Conservation (phyloP, 1,140 invertebrate genomes). For the Sitophilus oryzae region DNA sequence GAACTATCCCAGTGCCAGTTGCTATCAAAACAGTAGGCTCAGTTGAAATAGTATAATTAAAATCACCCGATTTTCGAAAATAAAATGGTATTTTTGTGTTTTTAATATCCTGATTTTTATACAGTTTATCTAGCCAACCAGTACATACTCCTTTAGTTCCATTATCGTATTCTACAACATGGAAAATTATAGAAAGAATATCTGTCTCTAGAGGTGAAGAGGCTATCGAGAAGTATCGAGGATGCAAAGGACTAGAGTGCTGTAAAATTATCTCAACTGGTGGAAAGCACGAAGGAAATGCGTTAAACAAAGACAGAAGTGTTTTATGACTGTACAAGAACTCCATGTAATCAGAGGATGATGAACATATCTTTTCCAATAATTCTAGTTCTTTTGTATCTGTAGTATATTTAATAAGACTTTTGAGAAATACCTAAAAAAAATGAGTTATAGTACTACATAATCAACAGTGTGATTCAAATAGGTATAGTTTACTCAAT, state of each 20-base stretch:
- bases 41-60: slow-evolving; percentile 48
- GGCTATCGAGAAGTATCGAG: slow-evolving; percentile 74
- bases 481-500: background rate
- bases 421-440: slow-evolving; percentile 56
- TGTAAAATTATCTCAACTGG: slow-evolving; percentile 61
- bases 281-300: slow-evolving; percentile 59
- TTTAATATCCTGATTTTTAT: slow-evolving; percentile 26
- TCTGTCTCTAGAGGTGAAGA: slow-evolving; percentile 53
- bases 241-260: slow-evolving; percentile 64
- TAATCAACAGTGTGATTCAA: background rate
- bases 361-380: slow-evolving; percentile 58
- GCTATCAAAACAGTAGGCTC: slow-evolving; percentile 70
- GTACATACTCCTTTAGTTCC: slow-evolving; percentile 60
- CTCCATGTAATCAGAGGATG: slow-evolving; percentile 59
- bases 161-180: slow-evolving; percentile 52
- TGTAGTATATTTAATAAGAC: slow-evolving; percentile 54
- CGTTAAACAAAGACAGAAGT: slow-evolving; percentile 60
- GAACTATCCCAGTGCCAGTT: slow-evolving; percentile 77
- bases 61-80: slow-evolving; percentile 55
- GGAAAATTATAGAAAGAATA: slow-evolving; percentile 62
- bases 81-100: slow-evolving; percentile 51
- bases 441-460: slow-evolving; percentile 10
- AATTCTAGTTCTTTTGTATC: slow-evolving; percentile 56
- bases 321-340: slow-evolving; percentile 55
- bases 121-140: slow-evolving; percentile 53